Evolutionary conservation across 2,888 invertebrate genomes (phyloP).

Genomic region (Oscheius sp.): DNA sequence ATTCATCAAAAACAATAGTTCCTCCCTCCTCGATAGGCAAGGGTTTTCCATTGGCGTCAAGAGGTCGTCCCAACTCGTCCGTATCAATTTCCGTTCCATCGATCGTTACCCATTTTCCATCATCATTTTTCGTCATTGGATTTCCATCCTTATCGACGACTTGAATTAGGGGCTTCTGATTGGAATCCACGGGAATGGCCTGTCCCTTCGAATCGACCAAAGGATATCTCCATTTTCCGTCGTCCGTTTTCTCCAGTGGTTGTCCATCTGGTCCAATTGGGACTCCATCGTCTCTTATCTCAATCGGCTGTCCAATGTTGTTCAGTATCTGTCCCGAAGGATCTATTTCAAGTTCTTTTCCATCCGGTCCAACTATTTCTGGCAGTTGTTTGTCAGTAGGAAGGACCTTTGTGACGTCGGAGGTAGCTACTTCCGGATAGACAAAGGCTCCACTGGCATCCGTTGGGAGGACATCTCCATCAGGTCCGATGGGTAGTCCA

Average conservation of each 20-base stretch:
- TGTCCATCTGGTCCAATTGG: conserved; percentile 59
- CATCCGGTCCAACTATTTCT: conserved; percentile 52
- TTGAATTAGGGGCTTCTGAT: conserved; percentile 47
- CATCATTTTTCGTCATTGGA: conserved; percentile 36
- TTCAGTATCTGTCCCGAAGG: conserved; percentile 33
- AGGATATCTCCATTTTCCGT: conserved; percentile 50
- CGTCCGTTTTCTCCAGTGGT: conserved; percentile 34
- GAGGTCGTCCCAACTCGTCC: conserved; percentile 46
- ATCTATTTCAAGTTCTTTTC: conserved; percentile 25
- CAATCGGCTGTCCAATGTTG: conserved; percentile 49
- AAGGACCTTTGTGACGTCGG: conserved; percentile 33
- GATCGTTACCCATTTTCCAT: conserved; percentile 42
- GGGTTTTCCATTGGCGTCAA: conserved; percentile 38
- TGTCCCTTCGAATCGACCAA: conserved; percentile 54
- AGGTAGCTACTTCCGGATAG: conserved; percentile 39
- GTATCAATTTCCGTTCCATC: conserved; percentile 48
- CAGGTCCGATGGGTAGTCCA: conserved; percentile 45
- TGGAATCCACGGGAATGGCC: conserved; percentile 45
- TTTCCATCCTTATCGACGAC: conserved; percentile 49
- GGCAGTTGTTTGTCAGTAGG: conserved; percentile 31
- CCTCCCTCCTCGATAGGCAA: not conserved
- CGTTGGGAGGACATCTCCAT: conserved; percentile 47
- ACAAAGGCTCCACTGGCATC: conserved; percentile 41
- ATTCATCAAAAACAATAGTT: conserved; percentile 13
- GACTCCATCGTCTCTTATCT: conserved; percentile 46